Conservation (phyloP, 2,113 vertebrate species). For the Rhinopithecus roxellana region DNA sequence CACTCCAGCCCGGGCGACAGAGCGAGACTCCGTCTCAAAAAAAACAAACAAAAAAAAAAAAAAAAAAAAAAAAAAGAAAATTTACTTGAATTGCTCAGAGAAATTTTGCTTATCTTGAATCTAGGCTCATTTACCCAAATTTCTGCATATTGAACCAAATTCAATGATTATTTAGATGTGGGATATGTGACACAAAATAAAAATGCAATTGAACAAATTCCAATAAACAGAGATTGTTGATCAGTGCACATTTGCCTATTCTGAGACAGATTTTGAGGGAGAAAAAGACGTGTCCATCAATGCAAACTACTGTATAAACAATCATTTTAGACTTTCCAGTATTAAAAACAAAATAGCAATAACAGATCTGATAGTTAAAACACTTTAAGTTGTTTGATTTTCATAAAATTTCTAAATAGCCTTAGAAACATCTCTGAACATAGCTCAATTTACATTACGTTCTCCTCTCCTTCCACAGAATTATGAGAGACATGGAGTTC, state of each 20-base stretch:
- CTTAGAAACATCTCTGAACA: neutral
- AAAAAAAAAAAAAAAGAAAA: constrained; percentile 4
- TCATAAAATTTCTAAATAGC: neutral
- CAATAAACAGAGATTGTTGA: neutral
- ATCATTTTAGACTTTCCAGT: neutral
- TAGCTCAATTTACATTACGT: neutral
- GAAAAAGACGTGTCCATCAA: neutral
- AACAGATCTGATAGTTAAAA: neutral
- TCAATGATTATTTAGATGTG: neutral
- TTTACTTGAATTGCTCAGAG: neutral
- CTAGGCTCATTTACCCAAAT: neutral
- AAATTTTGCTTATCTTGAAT: neutral
- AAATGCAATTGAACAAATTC: neutral
- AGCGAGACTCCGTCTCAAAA: too few species aligned
- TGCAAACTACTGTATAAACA: neutral
- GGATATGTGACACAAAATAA: neutral
- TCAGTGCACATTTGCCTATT: neutral
- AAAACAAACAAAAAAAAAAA: too few species aligned
- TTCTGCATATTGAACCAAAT: neutral
- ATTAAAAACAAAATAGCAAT: neutral
- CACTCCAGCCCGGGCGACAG: too few species aligned
- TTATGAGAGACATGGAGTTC: neutral
- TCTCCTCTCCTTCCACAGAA: neutral
- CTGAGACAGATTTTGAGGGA: neutral
- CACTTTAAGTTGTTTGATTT: neutral